These are phyloP conservation scores for Heliconius melpomene DNA, from an alignment of 1,140 invertebrate species.

Conservation along the genomic window DNA sequence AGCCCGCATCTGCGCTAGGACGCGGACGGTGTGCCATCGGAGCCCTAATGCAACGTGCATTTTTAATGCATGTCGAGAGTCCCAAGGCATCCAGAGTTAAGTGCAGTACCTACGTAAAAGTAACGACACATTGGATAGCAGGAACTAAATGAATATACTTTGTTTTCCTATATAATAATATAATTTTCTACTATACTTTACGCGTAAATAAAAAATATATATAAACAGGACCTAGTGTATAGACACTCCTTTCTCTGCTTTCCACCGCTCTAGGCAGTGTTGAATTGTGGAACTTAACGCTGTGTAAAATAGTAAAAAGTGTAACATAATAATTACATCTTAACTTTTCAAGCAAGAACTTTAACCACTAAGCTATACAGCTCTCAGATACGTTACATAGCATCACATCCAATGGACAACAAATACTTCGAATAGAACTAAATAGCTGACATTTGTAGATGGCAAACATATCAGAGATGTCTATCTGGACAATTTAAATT, in stretches of 20 bases:
- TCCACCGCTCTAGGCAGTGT: too few relatives aligned
- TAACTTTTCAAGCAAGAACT: too few relatives aligned
- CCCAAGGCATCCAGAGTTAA: conserved; percentile 53
- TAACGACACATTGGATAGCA: conserved; percentile 13
- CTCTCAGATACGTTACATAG: background rate
- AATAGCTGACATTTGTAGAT: conserved; percentile 24
- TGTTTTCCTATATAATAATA: background rate
- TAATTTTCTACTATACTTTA: background rate
- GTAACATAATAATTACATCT: background rate
- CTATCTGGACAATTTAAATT: conserved; percentile 30
- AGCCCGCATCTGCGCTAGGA: conserved; percentile 28
- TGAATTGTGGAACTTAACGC: too few relatives aligned
- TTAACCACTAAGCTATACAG: background rate
- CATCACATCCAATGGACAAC: background rate
- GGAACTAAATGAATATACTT: conserved; percentile 1
- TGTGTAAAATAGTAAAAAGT: background rate
- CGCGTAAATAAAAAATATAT: too few relatives aligned
- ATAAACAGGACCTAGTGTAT: too few relatives aligned
- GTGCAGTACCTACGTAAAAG: conserved; percentile 26
- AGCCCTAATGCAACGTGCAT: conserved; percentile 67
- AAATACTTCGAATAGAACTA: conserved; percentile 8
- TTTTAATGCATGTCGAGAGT: conserved; percentile 73
- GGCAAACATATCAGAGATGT: conserved; percentile 10
- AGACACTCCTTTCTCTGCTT: too few relatives aligned
- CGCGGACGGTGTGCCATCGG: conserved; percentile 45